Conservation (phyloP, 2,888 invertebrate genomes). For the Aricia artaxerxes region DNA sequence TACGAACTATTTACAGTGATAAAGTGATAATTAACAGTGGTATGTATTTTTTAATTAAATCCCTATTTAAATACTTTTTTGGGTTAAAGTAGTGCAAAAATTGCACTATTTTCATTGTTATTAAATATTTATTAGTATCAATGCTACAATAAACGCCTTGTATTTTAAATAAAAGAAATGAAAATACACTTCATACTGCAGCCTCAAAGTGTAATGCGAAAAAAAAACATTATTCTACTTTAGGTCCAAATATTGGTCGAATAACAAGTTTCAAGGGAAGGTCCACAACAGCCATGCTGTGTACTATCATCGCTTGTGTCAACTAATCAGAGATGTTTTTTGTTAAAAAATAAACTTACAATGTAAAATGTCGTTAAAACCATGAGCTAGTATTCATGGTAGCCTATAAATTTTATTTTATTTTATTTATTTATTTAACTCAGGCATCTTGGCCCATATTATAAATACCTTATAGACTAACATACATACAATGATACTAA, state of each 20-base stretch:
- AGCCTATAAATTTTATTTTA: too few relatives aligned
- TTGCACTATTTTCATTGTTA: not conserved
- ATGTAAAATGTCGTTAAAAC: not conserved
- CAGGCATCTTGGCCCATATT: too few relatives aligned
- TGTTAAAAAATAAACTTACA: not conserved
- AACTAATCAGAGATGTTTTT: not conserved
- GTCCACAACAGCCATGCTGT: not conserved
- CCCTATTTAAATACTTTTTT: not conserved
- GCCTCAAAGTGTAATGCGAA: not conserved
- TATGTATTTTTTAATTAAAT: constrained; percentile 2
- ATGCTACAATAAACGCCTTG: not conserved
- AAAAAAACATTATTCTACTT: not conserved
- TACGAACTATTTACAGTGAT: constrained; percentile 2
- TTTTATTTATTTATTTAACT: too few relatives aligned
- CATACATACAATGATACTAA: too few relatives aligned
- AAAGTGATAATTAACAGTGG: not conserved
- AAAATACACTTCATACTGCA: not conserved
- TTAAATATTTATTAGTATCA: not conserved
- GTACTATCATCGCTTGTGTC: not conserved
- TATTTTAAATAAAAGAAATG: not conserved
- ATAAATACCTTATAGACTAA: too few relatives aligned
- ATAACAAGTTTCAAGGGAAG: constrained; percentile 16
- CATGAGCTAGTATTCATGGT: not conserved
- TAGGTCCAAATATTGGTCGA: not conserved
- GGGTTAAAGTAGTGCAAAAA: too few relatives aligned